Evolutionary conservation across 2,113 vertebrate species (phyloP), one percentile per base, ranked within the genome.

Genomic region (Petrocephalus microphthalmus): DNA sequence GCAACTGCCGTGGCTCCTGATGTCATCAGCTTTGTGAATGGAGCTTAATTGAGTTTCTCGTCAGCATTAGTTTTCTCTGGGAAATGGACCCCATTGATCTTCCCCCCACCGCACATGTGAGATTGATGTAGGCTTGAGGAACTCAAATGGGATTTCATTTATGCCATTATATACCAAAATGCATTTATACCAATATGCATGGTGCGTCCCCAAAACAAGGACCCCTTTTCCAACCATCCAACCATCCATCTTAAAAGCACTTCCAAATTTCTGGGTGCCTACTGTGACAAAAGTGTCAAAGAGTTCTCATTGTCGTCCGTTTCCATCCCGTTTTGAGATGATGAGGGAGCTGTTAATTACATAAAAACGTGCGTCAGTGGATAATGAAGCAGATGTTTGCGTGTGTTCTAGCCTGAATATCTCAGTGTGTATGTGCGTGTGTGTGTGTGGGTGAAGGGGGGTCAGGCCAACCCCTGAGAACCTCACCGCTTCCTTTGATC

Each of bases 401-500:
- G 71, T 2, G 29, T 78, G 83, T 85, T 64, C 13, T 37, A 78
- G 84, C 64, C 84, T 78, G 71, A 74, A 47, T 25, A 71, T 29
- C 53, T 85, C 19, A n/a, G 42, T 42, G 42, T 42, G 42, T 42
- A 3, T 42, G 42, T 42, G 42, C 42, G 42, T 42, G 42, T 42
- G 42, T 19, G 49, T 53, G 83, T 19, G 83, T 85, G 83, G 53
- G 83, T 53, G 3, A n/a, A 7, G 22, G 51, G 47, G 49, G 37
- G 19, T 33, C 29, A n/a, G 15, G 84, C 52, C 52, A 7, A 53
- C 74, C 87, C 52, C 74, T 82, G 87, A 25, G 87, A 88, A 82
- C 85, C 53, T 47, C 29, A 53, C 60, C 25, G 17, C 84, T 33
- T 71, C 86, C 89, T 91, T 89, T 91, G 90, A 92, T 92, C 89